Evolutionary conservation across 2,888 invertebrate species (phyloP).

Genomic region (Ochlodes sylvanus): DNA sequence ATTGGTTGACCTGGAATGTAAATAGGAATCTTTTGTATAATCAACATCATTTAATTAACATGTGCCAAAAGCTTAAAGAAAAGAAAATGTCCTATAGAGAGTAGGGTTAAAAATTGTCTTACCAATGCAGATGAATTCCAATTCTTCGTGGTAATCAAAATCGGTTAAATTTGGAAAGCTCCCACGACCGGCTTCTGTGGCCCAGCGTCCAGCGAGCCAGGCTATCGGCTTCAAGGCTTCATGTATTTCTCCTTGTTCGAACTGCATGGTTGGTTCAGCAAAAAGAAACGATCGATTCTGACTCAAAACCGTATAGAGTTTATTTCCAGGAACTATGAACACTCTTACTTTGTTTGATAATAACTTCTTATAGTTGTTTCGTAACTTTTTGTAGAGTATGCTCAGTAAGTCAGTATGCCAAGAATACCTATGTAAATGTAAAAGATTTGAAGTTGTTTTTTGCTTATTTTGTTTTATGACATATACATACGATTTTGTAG

Average conservation of each 20-base stretch:
- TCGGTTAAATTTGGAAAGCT: constrained; percentile 84
- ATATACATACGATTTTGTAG: too few relatives aligned
- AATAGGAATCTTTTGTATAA: not conserved
- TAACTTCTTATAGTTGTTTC: too few relatives aligned
- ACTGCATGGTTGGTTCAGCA: constrained; percentile 15
- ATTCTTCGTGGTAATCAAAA: constrained; percentile 84
- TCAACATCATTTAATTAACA: too few relatives aligned
- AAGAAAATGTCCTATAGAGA: too few relatives aligned
- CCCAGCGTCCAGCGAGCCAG: constrained; percentile 87
- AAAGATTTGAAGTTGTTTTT: too few relatives aligned
- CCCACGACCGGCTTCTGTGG: constrained; percentile 78
- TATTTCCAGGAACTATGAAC: too few relatives aligned
- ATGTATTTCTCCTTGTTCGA: constrained; percentile 48
- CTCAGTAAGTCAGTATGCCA: too few relatives aligned
- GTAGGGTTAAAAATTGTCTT: constrained; percentile 42
- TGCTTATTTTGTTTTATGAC: too few relatives aligned
- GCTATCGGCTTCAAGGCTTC: constrained; percentile 81
- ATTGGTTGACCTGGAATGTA: constrained; percentile 83
- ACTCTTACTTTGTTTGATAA: too few relatives aligned
- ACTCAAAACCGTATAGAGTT: not conserved
- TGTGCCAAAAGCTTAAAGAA: too few relatives aligned
- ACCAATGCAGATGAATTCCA: constrained; percentile 83
- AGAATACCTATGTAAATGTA: too few relatives aligned
- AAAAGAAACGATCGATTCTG: not conserved
- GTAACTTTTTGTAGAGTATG: too few relatives aligned